Evolutionary conservation across 1,140 invertebrate species (phyloP), one percentile per base, ranked within the genome.

Genomic region (Orussus abietinus): DNA sequence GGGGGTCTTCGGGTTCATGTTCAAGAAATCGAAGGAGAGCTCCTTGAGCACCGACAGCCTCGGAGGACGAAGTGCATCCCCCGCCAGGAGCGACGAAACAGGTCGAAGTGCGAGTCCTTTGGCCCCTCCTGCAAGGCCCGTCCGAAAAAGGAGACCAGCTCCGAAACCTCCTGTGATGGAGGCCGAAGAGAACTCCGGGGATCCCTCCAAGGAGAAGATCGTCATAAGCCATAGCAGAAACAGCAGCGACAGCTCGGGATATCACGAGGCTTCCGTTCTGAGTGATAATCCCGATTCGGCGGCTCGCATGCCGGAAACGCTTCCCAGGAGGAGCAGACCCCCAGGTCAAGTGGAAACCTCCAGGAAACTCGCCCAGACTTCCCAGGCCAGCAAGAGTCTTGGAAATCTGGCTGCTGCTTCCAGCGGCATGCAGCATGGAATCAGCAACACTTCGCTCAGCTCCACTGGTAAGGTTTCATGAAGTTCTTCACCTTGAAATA

Each of bases 231-330:
- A 86, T 72, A 86, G 83, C 4, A 73, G 84, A 38, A 85, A 85
- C 52, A 85, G 82, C 62, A 85, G 83, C 49, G 84, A 86, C 60
- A 86, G 83, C 47, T 85, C 82, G 38, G 85, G 84, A 1, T 86
- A 86, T 58, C 84, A 86, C 59, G 84, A 86, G 56, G 78, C 84
- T 5, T 85, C 83, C 3, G 74, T 85, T 5, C 69, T 85, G 33
- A 83, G 83, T 49, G 80, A 83, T 51, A 78, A 77, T 51, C 69
- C 69, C 1, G 76, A 77, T 29, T 69, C 71, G 0, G 67, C 69
- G 7, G 57, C 55, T 0, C 50, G 66, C 31, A 58, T 66, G 43
- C 64, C 59, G 1, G 68, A 71, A 43, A 71, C 68, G 1, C 38
- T 71, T n/a, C 68, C 69, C 0, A 60, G 69, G 18, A 55, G 66